These are phyloP conservation scores for Oostethus manadensis DNA, from an alignment of 2,113 vertebrate species.

Conservation along the genomic window DNA sequence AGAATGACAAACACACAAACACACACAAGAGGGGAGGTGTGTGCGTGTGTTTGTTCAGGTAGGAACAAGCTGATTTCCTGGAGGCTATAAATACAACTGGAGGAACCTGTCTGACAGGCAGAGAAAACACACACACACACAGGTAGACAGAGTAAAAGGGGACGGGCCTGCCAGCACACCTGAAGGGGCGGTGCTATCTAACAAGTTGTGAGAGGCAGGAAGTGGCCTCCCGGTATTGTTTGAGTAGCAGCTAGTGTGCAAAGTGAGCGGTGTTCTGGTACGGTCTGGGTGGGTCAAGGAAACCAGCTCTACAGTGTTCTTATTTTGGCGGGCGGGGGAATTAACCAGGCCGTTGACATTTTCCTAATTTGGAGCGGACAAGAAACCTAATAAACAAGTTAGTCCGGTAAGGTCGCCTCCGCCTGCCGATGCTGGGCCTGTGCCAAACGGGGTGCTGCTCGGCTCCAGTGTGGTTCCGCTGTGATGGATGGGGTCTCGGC, in stretches of 20 bases:
- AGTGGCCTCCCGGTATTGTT: slow-evolving; percentile 28
- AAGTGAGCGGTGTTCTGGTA: neutral
- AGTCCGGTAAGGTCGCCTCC: neutral
- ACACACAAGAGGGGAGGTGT: neutral
- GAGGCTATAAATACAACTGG: neutral
- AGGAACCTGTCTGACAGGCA: neutral
- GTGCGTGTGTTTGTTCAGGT: neutral
- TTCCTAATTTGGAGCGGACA: neutral
- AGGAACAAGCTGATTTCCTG: slow-evolving; percentile 3
- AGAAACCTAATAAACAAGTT: neutral
- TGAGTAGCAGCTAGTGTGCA: slow-evolving; percentile 19
- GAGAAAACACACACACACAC: neutral
- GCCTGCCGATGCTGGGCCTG: slow-evolving; percentile 40
- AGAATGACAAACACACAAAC: neutral
- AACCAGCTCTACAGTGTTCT: neutral
- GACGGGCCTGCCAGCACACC: slow-evolving; percentile 27
- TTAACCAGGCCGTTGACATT: neutral
- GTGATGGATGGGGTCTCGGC: neutral
- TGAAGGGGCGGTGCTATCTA: slow-evolving; percentile 44
- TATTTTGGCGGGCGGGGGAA: neutral
- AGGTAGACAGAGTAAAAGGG: neutral
- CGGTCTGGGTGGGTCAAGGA: neutral
- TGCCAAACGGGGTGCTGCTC: slow-evolving; percentile 54
- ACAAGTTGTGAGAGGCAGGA: slow-evolving; percentile 37
- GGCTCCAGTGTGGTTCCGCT: slow-evolving; percentile 31